phyloP scores from a whole-genome alignment of 2,797 vertebrate species.

The Avahi laniger region DNA sequence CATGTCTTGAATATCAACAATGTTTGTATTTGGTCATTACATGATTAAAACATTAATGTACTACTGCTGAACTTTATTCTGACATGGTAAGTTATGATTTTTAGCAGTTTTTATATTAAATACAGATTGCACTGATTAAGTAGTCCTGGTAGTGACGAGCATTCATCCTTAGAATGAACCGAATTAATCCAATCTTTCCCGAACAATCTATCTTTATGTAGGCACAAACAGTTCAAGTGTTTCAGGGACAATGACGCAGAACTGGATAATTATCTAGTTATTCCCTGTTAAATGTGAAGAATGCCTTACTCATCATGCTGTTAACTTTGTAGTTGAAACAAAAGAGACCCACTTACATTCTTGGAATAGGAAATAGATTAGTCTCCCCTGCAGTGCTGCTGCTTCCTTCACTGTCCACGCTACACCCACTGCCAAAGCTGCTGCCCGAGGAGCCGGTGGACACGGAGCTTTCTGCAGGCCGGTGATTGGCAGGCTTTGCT shows the following conservation, averaged over 20 bases:
- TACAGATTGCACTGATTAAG: not conserved
- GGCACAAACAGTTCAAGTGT: not conserved
- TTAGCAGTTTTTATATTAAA: not conserved
- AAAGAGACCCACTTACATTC: conserved; percentile 89
- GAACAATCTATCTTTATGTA: not conserved
- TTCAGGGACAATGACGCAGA: conserved; percentile 41
- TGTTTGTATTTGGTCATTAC: not conserved
- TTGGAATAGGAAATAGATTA: conserved; percentile 95
- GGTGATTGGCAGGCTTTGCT: conserved; percentile 92
- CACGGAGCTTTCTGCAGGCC: conserved; percentile 91
- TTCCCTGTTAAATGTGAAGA: not conserved
- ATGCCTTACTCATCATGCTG: conserved; percentile 47
- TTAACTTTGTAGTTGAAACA: conserved; percentile 2
- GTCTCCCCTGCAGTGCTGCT: conserved; percentile 92
- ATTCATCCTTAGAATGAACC: not conserved
- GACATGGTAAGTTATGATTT: not conserved
- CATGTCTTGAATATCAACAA: not conserved
- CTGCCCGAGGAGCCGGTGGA: conserved; percentile 93
- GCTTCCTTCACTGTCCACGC: conserved; percentile 91
- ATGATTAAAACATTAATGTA: not conserved
- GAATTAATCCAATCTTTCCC: not conserved
- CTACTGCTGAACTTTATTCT: not conserved
- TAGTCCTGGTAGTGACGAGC: not conserved
- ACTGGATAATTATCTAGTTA: not conserved
- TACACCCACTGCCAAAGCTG: conserved; percentile 93